A percentile compares a stretch with the other conserved stretches of the same genome.
phyloP scores from a whole-genome alignment of 2,888 invertebrate genomes.

The Gibbula magus region DNA sequence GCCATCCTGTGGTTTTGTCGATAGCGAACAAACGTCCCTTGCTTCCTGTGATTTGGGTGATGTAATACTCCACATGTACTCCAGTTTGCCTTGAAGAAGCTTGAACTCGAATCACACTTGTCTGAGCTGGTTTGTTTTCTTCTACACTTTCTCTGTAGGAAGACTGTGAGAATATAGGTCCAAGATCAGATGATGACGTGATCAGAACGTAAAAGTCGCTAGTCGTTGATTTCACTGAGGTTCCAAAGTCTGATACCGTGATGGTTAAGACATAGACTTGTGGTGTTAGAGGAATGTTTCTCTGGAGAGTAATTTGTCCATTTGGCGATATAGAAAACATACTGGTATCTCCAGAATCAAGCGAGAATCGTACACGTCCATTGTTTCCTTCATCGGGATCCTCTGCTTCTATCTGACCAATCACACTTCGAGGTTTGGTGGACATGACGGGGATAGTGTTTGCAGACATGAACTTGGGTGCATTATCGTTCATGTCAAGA shows the following conservation, averaged over 20 bases:
- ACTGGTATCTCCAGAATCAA: slow-evolving; percentile 25
- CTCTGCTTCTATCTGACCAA: not conserved
- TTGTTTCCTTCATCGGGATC: not conserved
- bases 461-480: slow-evolving; percentile 8
- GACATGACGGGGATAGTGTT: slow-evolving; percentile 3
- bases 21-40: slow-evolving; percentile 67
- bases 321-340: slow-evolving; percentile 22
- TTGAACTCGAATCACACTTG: slow-evolving; percentile 86
- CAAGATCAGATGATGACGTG: slow-evolving; percentile 27
- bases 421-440: slow-evolving; percentile 14
- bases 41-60: slow-evolving; percentile 81
- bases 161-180: slow-evolving; percentile 51
- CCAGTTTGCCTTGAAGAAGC: slow-evolving; percentile 48
- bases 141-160: slow-evolving; percentile 85
- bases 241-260: slow-evolving; percentile 54
- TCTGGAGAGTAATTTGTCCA: slow-evolving; percentile 31
- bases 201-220: slow-evolving; percentile 49
- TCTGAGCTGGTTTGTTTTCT: slow-evolving; percentile 92
- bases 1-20: slow-evolving; percentile 55
- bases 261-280: slow-evolving; percentile 50
- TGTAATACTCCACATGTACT: slow-evolving; percentile 87
- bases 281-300: slow-evolving; percentile 38
- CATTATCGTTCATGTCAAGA: slow-evolving; percentile 13
- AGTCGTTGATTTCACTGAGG: slow-evolving; percentile 37
- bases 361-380: not conserved